Percentiles rank a stretch among this genome's conserved stretches.
Evolutionary conservation across 2,888 invertebrate species (phyloP).

Genomic region (Agrilus cyanescens): DNA sequence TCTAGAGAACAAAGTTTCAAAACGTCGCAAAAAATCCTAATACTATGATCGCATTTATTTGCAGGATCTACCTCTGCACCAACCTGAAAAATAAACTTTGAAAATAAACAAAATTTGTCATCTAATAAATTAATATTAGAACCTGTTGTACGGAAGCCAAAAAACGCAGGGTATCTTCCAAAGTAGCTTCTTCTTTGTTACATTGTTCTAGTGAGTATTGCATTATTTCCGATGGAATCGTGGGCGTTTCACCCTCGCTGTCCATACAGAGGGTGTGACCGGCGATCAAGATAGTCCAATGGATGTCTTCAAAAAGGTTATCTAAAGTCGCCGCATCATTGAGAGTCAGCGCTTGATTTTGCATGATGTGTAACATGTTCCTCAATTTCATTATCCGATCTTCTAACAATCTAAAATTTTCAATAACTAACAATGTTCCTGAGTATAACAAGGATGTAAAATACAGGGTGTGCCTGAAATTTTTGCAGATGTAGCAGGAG

Average conservation of each 20-base stretch:
- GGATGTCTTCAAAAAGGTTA: conserved; percentile 74
- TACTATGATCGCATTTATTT: conserved; percentile 36
- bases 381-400: conserved; percentile 28
- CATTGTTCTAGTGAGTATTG: conserved; percentile 44
- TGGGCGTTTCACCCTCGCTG: conserved; percentile 51
- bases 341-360: conserved; percentile 30
- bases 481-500: too few relatives aligned
- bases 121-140: background rate
- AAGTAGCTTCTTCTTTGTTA: conserved; percentile 25
- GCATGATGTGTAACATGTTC: conserved; percentile 29
- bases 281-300: conserved; percentile 74
- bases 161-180: conserved; percentile 31
- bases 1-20: conserved; percentile 67
- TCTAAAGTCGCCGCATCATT: conserved; percentile 36
- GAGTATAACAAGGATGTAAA: too few relatives aligned
- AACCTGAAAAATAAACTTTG: background rate
- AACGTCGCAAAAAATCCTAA: conserved; percentile 56
- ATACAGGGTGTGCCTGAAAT: too few relatives aligned
- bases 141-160: conserved; percentile 24
- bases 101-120: background rate
- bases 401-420: conserved; percentile 29
- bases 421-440: background rate
- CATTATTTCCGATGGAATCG: conserved; percentile 55
- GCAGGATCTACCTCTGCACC: conserved; percentile 22
- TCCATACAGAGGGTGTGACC: conserved; percentile 59